Evolutionary conservation across 2,888 invertebrate genomes (phyloP).

Genomic region (Spatulosminthurus flaviceps): DNA sequence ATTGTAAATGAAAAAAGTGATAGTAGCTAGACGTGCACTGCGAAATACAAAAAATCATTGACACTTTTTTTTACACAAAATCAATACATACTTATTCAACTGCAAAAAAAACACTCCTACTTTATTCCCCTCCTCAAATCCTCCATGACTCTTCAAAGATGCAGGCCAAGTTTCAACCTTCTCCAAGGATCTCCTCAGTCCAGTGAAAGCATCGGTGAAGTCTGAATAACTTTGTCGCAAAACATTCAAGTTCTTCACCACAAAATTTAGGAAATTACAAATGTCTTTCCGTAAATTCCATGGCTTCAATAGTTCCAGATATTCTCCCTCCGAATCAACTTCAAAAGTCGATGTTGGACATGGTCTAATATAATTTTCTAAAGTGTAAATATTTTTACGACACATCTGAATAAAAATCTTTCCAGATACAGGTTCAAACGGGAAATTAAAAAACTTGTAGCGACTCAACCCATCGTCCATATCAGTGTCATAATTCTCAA

Average conservation of each 20-base stretch:
- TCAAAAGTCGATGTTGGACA: neutral
- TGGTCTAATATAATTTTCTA: slow-evolving; percentile 51
- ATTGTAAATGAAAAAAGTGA: slow-evolving; percentile 69
- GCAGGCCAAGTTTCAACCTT: slow-evolving; percentile 49
- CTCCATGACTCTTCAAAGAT: slow-evolving; percentile 53
- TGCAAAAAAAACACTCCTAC: slow-evolving; percentile 35
- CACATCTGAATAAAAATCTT: slow-evolving; percentile 49
- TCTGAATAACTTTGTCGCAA: slow-evolving; percentile 42
- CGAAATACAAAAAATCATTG: slow-evolving; percentile 55
- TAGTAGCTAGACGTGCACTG: slow-evolving; percentile 68
- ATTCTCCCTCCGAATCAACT: neutral
- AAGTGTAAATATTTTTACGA: slow-evolving; percentile 51
- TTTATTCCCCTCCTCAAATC: slow-evolving; percentile 57
- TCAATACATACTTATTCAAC: slow-evolving; percentile 18
- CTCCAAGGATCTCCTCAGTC: slow-evolving; percentile 52
- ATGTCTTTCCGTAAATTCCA: slow-evolving; percentile 56
- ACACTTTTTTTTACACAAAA: too few species aligned
- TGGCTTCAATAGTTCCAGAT: slow-evolving; percentile 21
- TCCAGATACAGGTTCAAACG: slow-evolving; percentile 48
- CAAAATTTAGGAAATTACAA: slow-evolving; percentile 52
- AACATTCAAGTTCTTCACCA: slow-evolving; percentile 45
- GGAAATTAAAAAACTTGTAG: slow-evolving; percentile 48
- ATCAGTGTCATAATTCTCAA: slow-evolving; percentile 19
- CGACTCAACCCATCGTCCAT: neutral
- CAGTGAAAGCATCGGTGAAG: slow-evolving; percentile 49